Base-by-base conservation (phyloP, 2,113 vertebrate species). In the Brachypteracias leptosomus region DNA sequence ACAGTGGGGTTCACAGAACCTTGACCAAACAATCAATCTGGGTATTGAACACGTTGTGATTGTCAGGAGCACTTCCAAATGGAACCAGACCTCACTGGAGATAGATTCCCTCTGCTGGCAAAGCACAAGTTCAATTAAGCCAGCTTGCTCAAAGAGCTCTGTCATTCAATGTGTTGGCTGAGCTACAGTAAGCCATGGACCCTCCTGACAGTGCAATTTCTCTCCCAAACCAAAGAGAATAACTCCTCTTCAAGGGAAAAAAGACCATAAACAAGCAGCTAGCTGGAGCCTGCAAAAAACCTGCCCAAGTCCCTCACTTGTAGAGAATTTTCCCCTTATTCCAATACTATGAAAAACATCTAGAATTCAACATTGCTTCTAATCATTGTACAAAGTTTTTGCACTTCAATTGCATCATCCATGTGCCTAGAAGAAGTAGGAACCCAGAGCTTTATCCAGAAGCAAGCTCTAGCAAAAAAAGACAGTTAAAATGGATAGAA, bases 391-490 rank as follows among this genome's bases (percentile, higher is more conserved):
- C 5, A 2, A 28, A 38, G 16, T 5, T 73, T 72, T 19, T 38
- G 8, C 7, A 5, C 36, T 28, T 77, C 5, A 0, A 0, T 2
- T 31, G 15, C 22, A 10, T 11, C 13, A 7, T 2, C 22, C 6
- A 13, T 0, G 0, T 5, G 12, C 11, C 19, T 26, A 19, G 7
- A 5, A 62, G 3, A 13, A 55, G 14, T 3, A 25, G 28, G 33
- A 72, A 24, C 14, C 24, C 28, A n/a, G 42, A 73, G 24, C 15
- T 25, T 1, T 4, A 24, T 8, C 36, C 13, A 36, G 13, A 83
- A 28, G 8, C 3, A 4, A 80, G 16, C 11, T 68, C 7, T 6
- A 62, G 19, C 8, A 29, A 38, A 20, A 21, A 6, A 6, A 33
- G 2, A 0, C 1, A 47, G 8, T 6, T 28, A 7, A 42, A 71